Evolutionary conservation across 2,888 invertebrate species (phyloP).

Genomic region (Trilocha varians): DNA sequence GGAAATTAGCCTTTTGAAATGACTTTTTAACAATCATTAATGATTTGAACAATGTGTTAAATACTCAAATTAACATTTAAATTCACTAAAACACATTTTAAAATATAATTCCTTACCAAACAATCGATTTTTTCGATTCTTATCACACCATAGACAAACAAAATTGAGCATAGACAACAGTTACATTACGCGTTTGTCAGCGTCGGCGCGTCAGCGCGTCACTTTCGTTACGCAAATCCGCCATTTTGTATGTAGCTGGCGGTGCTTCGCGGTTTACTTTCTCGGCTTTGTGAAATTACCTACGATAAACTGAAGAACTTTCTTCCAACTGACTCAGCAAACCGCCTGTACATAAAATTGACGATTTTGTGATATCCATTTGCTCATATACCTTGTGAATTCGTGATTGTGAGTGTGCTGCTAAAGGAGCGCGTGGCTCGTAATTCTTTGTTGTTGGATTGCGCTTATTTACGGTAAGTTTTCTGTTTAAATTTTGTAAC

Average conservation of each 20-base stretch:
- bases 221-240: conserved; percentile 71
- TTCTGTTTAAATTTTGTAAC: conserved; percentile 10
- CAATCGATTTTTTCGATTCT: too few species aligned
- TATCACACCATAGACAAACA: too few species aligned
- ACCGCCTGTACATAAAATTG: conserved; percentile 43
- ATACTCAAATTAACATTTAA: too few species aligned
- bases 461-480: conserved; percentile 65
- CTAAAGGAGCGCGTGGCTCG: conserved; percentile 73
- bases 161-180: conserved; percentile 23
- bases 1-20: too few species aligned
- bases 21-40: too few species aligned
- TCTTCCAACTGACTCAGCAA: conserved; percentile 42
- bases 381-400: conserved; percentile 53
- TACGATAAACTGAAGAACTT: conserved; percentile 59
- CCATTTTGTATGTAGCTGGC: conserved; percentile 74
- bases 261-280: conserved; percentile 65
- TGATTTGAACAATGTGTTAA: too few species aligned
- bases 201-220: conserved; percentile 69
- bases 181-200: conserved; percentile 36
- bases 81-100: too few species aligned
- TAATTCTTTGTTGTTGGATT: conserved; percentile 72
- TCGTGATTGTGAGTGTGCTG: conserved; percentile 69
- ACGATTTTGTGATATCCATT: conserved; percentile 49
- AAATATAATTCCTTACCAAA: too few species aligned
- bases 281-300: conserved; percentile 60